A percentile compares a stretch with the other conserved stretches of the same genome.
These are phyloP conservation scores for Lamellibrachia luymesi DNA, from an alignment of 1,140 invertebrate species.

Conservation along the genomic window DNA sequence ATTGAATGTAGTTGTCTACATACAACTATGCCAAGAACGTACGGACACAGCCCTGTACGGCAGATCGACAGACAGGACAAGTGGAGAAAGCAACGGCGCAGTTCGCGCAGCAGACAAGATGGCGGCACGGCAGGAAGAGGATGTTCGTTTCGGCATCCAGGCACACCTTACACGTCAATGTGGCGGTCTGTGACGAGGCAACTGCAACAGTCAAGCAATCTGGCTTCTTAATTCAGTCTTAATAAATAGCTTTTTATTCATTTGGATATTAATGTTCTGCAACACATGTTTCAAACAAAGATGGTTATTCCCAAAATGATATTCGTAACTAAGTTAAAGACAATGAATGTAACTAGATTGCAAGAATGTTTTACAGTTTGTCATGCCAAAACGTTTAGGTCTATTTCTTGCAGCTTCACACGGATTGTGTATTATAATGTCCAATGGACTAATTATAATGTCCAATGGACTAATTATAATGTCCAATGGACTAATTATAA, in stretches of 20 bases:
- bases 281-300: no score
- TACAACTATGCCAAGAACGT: conserved; percentile 13
- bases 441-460: no score
- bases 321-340: not conserved
- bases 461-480: no score
- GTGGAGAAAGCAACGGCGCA: conserved; percentile 76
- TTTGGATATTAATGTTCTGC: not conserved
- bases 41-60: conserved; percentile 43
- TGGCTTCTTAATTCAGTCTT: not conserved
- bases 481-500: no score
- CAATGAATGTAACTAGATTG: not conserved
- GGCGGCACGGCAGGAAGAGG: conserved; percentile 87
- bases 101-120: conserved; percentile 79
- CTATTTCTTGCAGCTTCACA: no score
- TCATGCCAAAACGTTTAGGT: no score
- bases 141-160: conserved; percentile 84
- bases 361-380: no score
- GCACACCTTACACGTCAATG: conserved; percentile 77
- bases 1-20: no score
- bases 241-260: not conserved
- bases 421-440: no score
- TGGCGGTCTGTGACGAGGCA: not conserved
- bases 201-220: not conserved
- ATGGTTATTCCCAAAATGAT: not conserved
- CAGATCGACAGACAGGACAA: conserved; percentile 77